Conservation (phyloP, 2,888 invertebrate genomes). For the Invenusta paracnida region DNA sequence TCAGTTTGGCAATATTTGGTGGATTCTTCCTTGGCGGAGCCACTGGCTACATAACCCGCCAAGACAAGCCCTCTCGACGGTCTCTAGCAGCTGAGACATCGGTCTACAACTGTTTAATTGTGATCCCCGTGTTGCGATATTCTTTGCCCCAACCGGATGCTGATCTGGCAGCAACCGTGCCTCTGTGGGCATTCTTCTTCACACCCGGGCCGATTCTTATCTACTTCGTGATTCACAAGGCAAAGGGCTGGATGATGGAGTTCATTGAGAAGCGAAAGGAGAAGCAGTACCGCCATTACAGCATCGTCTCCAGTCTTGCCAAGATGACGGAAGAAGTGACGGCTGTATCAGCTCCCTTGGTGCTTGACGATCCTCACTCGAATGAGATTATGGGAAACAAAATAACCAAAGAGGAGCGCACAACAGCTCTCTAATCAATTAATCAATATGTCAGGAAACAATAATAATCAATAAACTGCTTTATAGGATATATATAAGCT, state of each 20-base stretch:
- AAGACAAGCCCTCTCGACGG: slow-evolving; percentile 51
- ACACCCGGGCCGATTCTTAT: slow-evolving; percentile 51
- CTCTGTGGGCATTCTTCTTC: slow-evolving; percentile 57
- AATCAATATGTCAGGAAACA: too few relatives aligned
- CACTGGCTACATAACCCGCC: slow-evolving; percentile 51
- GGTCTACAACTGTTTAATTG: slow-evolving; percentile 55
- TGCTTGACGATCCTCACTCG: too few relatives aligned
- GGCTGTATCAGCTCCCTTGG: slow-evolving; percentile 40
- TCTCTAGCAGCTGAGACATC: slow-evolving; percentile 56
- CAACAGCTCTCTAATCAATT: too few relatives aligned
- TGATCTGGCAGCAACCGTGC: slow-evolving; percentile 54
- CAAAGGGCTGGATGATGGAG: slow-evolving; percentile 27
- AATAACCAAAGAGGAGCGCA: too few relatives aligned
- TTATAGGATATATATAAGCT: too few relatives aligned
- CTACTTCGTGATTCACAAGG: slow-evolving; percentile 36
- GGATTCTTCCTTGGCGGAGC: slow-evolving; percentile 51
- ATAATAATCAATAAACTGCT: too few relatives aligned
- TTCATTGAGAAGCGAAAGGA: slow-evolving; percentile 37
- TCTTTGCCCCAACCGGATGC: slow-evolving; percentile 54
- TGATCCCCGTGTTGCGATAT: slow-evolving; percentile 53
- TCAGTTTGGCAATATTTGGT: slow-evolving; percentile 38
- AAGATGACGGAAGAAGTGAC: slow-evolving; percentile 40
- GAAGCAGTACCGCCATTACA: slow-evolving; percentile 41
- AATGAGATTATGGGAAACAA: too few relatives aligned
- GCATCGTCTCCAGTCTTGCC: slow-evolving; percentile 41